Conservation (phyloP, 2,797 vertebrate species). For the Neosilurus mollespiculum region DNA sequence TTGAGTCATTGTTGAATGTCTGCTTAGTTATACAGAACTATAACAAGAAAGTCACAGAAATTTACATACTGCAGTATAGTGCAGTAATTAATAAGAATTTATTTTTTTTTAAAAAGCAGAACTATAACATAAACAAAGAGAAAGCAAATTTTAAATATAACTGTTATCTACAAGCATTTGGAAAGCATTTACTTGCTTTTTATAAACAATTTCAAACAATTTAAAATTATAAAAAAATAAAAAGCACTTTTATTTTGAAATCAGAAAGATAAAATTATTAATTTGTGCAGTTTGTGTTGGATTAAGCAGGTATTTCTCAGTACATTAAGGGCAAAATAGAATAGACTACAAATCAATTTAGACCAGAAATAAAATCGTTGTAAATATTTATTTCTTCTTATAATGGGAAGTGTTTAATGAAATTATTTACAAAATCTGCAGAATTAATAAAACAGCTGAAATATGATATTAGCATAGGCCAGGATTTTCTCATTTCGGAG, state of each 20-base stretch:
- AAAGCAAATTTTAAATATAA: neutral
- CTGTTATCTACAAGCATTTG: neutral
- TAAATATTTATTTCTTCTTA: conserved; percentile 63
- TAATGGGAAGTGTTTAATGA: conserved; percentile 75
- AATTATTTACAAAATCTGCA: conserved; percentile 71
- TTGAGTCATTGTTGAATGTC: neutral
- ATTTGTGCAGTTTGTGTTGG: neutral
- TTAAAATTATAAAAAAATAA: too few relatives aligned
- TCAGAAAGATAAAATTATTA: neutral
- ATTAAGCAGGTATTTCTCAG: conserved; percentile 8
- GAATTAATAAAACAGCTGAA: conserved; percentile 66
- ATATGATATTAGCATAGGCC: conserved; percentile 64
- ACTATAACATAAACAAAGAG: neutral
- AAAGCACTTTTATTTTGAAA: neutral
- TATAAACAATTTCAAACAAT: neutral
- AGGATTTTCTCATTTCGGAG: conserved; percentile 65
- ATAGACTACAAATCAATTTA: conserved; percentile 27
- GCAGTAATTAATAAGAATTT: too few relatives aligned
- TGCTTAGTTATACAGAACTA: neutral
- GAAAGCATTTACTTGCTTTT: too few relatives aligned
- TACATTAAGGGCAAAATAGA: neutral
- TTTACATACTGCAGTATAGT: neutral
- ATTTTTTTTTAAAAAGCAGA: too few relatives aligned
- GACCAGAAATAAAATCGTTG: conserved; percentile 19
- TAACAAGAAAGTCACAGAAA: neutral